Conservation (phyloP, 2,888 invertebrate species). For the Drosophila ustulata region DNA sequence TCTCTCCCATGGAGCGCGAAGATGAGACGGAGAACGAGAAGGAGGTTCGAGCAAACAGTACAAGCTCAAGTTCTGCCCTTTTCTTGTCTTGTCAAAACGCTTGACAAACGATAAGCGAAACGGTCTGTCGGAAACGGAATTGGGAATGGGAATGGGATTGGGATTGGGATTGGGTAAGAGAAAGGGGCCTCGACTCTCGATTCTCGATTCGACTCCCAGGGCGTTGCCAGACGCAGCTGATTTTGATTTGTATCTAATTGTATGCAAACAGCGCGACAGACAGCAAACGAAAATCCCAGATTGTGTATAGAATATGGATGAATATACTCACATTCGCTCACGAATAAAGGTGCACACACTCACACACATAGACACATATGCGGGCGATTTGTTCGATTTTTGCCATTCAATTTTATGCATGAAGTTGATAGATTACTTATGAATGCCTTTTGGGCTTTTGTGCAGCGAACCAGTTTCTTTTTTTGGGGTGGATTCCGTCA, state of each 20-base stretch:
- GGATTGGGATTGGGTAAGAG: constrained; percentile 7
- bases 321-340: constrained; percentile 5
- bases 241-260: constrained; percentile 80
- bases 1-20: constrained; percentile 15
- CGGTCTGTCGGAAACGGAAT: constrained; percentile 25
- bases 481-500: constrained; percentile 37
- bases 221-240: constrained; percentile 68
- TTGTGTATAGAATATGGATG: constrained; percentile 39
- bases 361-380: constrained; percentile 53
- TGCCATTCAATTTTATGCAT: constrained; percentile 70
- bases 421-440: constrained; percentile 77
- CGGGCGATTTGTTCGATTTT: constrained; percentile 75
- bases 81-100: constrained; percentile 74
- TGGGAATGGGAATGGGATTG: constrained; percentile 23
- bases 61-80: constrained; percentile 65
- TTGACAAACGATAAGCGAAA: constrained; percentile 74
- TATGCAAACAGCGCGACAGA: constrained; percentile 72
- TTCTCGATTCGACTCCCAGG: constrained; percentile 29
- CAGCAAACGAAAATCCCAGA: constrained; percentile 29
- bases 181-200: constrained; percentile 2
- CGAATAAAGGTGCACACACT: not conserved
- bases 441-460: constrained; percentile 55
- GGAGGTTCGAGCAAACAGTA: constrained; percentile 15
- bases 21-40: constrained; percentile 4
- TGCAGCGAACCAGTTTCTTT: constrained; percentile 41